Base-by-base conservation (phyloP, 2,797 vertebrate genomes). In the Mormyrops boulengeri region DNA sequence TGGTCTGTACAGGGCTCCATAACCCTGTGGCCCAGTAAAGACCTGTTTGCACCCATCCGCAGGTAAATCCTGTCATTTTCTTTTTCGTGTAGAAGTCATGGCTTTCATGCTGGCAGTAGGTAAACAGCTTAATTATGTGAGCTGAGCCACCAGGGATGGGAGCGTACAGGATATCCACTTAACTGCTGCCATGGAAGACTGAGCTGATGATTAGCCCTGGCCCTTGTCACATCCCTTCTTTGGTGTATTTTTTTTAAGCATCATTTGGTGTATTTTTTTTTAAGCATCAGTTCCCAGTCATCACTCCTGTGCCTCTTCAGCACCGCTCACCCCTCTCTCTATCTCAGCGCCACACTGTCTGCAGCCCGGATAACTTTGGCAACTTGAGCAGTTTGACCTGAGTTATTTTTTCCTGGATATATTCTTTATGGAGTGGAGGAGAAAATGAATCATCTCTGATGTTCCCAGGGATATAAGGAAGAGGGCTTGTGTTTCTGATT, bases 361-460 rank as follows among this genome's bases (percentile, higher is more conserved):
- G 3, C 85, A 38, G 30, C 19, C 85, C 0, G 3, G 47, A 53
- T 41, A 19, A 7, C 85, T 57, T 85, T 11, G 11, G 47, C 22
- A 85, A 50, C 84, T 50, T 85, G 22, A 85, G 22, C 22, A 52
- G 11, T 85, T 85, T 87, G 85, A 50, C 85, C 85, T 4, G 30
- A 55, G 52, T 14, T 6, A 12, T n/a, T 44, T 52, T 49, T 52
- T 30, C 84, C 4, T 50, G 17, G 11, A 41, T 34, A 41, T 55
- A 34, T 57, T 87, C 55, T 87, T 87, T 87, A 22, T 87, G 85
- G 50, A 52, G 30, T 52, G 49, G 85, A 53, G 85, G 50, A 53
- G 85, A 87, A 57, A 60, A 57, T 87, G 26, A 57, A 41, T 86
- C 49, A 86, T 87, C 85, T 38, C 52, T 87, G 30, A 52, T 57